Percentiles rank a stretch among this genome's conserved stretches.
Evolutionary conservation across 2,888 invertebrate species (phyloP).

Genomic region (Stenchaetothrips biformis): DNA sequence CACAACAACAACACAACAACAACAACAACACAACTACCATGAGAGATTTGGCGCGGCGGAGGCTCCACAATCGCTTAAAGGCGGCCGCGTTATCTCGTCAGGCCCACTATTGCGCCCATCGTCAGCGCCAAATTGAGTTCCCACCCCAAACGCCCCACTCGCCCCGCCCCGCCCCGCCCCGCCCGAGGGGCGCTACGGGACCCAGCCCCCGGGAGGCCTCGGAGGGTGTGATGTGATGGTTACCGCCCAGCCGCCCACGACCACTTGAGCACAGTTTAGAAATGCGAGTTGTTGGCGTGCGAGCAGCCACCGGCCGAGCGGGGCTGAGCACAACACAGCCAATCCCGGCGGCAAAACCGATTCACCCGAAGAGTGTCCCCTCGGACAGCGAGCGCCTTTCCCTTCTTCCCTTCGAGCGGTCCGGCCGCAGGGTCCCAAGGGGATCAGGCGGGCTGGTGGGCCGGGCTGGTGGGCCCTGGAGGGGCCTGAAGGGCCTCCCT

Average conservation of each 20-base stretch:
- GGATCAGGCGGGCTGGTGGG: no score
- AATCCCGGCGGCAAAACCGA: no score
- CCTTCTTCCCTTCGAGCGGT: no score
- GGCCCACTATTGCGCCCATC: conserved; percentile 17
- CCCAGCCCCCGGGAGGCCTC: no score
- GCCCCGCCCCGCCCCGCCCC: not conserved
- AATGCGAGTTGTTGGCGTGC: no score
- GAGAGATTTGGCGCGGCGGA: not conserved
- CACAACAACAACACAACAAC: not conserved
- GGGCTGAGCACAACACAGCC: not conserved
- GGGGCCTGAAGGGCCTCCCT: not conserved
- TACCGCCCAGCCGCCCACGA: no score
- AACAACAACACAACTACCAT: not conserved
- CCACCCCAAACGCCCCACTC: not conserved
- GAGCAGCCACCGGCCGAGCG: not conserved
- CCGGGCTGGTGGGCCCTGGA: no score
- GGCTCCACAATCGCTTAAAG: not conserved
- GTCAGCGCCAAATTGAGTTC: conserved; percentile 16
- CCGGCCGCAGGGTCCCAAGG: no score
- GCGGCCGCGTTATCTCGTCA: conserved; percentile 1
- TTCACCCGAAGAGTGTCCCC: no score
- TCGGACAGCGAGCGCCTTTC: no score
- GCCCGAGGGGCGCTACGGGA: not conserved
- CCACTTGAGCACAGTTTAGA: no score
- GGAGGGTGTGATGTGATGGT: no score